Conservation (phyloP, 2,113 vertebrate species). For the Ochotona curzoniae region DNA sequence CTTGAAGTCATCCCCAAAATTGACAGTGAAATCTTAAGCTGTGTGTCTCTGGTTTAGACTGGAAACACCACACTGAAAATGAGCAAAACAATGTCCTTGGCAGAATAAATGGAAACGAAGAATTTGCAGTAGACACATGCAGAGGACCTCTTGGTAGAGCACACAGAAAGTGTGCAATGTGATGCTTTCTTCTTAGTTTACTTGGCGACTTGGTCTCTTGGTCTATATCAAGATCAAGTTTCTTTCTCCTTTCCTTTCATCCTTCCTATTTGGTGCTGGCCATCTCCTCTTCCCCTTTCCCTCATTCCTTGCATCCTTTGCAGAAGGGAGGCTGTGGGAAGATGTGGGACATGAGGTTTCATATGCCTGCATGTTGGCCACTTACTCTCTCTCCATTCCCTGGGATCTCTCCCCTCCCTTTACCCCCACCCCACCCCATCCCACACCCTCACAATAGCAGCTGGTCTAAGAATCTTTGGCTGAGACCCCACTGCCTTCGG, state of each 20-base stretch:
- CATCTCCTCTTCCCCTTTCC: neutral
- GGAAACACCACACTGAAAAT: neutral
- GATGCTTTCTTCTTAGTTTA: neutral
- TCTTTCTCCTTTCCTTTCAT: neutral
- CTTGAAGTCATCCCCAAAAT: neutral
- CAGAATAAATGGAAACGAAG: neutral
- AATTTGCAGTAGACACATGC: neutral
- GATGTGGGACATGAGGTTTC: neutral
- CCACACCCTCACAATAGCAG: neutral
- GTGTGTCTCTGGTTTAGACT: neutral
- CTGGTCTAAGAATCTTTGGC: neutral
- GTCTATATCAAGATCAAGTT: neutral
- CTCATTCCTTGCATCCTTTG: neutral
- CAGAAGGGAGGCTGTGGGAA: neutral
- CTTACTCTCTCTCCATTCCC: neutral
- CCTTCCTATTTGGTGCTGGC: neutral
- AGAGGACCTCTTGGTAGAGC: neutral
- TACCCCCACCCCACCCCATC: no score
- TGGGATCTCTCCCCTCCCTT: no score
- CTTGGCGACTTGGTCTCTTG: neutral
- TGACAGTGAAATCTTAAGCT: neutral
- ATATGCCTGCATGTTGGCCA: neutral
- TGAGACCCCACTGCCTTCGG: neutral
- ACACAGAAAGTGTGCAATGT: fast-evolving
- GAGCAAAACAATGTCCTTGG: neutral